These are phyloP conservation scores for Varecia variegata DNA, from an alignment of 2,797 vertebrate species.

Conservation along the genomic window DNA sequence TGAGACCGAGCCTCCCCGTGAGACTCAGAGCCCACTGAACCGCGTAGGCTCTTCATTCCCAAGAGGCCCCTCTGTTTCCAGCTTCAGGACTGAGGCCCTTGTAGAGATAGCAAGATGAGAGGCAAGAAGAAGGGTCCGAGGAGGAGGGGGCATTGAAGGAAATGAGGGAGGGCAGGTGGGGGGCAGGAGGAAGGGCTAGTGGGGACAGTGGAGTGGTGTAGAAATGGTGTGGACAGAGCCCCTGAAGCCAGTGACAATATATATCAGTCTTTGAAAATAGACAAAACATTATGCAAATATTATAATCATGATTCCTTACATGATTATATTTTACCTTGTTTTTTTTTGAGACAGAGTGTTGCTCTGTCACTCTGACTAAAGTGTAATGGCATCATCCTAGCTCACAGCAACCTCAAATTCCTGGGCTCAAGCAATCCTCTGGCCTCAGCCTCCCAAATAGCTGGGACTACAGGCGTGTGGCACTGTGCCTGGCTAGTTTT, in stretches of 20 bases:
- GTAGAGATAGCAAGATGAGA: neutral
- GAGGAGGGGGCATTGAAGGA: neutral
- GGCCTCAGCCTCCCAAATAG: too few relatives aligned
- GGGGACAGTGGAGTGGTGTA: too few relatives aligned
- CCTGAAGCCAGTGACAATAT: neutral
- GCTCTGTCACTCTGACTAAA: too few relatives aligned
- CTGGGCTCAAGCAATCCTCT: too few relatives aligned
- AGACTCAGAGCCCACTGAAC: too few relatives aligned
- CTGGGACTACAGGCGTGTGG: too few relatives aligned
- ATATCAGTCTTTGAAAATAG: neutral
- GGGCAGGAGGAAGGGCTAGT: too few relatives aligned
- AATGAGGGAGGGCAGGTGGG: neutral
- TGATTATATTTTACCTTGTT: neutral
- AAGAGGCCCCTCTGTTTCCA: neutral
- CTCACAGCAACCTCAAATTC: too few relatives aligned
- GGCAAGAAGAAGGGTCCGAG: neutral
- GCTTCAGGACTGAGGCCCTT: neutral
- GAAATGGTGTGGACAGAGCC: too few relatives aligned
- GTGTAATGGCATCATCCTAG: too few relatives aligned
- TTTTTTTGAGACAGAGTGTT: too few relatives aligned
- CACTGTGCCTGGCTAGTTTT: too few relatives aligned
- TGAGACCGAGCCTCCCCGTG: neutral
- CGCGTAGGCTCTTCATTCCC: accelerated
- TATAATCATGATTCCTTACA: neutral
- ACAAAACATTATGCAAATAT: neutral